A percentile compares a stretch with the other conserved stretches of the same genome.
Conservation (phyloP, 2,113 vertebrate genomes). For the Stictonetta naevosa region DNA sequence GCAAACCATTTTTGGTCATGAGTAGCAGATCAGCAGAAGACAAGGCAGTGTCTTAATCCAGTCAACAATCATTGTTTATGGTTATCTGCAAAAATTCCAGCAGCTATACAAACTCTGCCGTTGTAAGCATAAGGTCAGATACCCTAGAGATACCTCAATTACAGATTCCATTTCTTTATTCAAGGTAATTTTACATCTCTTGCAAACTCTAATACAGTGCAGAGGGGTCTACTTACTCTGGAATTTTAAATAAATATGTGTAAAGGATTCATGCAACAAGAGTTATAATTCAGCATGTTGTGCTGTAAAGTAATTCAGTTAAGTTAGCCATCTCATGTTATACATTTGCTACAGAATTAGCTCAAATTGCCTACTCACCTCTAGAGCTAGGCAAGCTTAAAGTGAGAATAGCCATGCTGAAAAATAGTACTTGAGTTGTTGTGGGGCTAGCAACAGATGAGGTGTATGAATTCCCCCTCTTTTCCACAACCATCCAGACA, state of each 20-base stretch:
- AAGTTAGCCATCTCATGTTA: background rate
- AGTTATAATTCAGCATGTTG: background rate
- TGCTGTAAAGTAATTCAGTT: background rate
- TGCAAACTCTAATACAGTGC: background rate
- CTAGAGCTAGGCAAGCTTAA: background rate
- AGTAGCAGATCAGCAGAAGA: conserved; percentile 8
- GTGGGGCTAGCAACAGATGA: background rate
- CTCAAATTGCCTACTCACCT: conserved; percentile 6
- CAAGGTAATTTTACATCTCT: background rate
- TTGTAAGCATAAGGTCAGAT: background rate
- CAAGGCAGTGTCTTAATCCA: background rate
- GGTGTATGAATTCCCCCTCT: background rate
- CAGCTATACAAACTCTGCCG: background rate
- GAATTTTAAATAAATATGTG: background rate
- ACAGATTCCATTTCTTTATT: background rate
- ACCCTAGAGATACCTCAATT: background rate
- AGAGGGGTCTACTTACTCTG: background rate
- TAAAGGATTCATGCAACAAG: background rate
- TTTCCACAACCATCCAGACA: conserved; percentile 19
- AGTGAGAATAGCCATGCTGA: conserved; percentile 15
- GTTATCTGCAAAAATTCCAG: background rate
- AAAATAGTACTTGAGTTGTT: conserved; percentile 17
- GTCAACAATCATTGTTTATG: background rate
- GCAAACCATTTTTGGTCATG: conserved; percentile 34
- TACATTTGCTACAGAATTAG: conserved; percentile 19